Evolutionary conservation across 2,797 vertebrate genomes (phyloP).

Genomic region (Danio jaintianensis): DNA sequence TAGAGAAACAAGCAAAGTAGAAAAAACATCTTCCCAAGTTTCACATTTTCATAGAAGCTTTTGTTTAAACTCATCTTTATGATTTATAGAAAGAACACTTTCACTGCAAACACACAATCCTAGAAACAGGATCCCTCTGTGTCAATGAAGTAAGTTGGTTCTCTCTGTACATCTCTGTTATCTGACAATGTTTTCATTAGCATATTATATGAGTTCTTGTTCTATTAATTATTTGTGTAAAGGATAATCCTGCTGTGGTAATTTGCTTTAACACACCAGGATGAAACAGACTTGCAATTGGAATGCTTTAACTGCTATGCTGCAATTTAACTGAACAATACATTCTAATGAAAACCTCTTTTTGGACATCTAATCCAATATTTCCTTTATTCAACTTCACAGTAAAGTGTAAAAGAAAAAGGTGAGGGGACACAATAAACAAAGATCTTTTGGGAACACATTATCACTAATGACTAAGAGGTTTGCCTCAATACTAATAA

Average conservation of each 20-base stretch:
- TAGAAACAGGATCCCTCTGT: not conserved
- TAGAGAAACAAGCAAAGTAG: conserved; percentile 66
- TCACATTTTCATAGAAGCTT: conserved; percentile 19
- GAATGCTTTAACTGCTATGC: not conserved
- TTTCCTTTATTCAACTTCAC: too few relatives aligned
- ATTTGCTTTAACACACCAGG: not conserved
- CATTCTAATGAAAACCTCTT: not conserved
- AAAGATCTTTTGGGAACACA: too few relatives aligned
- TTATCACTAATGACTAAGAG: too few relatives aligned
- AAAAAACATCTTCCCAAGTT: conserved; percentile 65
- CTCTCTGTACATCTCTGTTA: conserved; percentile 41
- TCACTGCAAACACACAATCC: not conserved
- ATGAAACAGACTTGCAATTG: not conserved
- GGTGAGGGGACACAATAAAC: too few relatives aligned
- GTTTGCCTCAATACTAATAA: too few relatives aligned
- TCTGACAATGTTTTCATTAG: conserved; percentile 48
- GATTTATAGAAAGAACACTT: not conserved
- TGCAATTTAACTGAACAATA: not conserved
- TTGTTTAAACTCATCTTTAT: not conserved
- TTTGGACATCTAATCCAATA: too few relatives aligned
- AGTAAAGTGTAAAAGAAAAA: too few relatives aligned
- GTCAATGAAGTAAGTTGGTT: conserved; percentile 4
- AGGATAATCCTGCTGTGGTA: not conserved
- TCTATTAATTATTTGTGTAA: not conserved
- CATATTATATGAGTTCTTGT: not conserved